Conservation (phyloP, 2,888 invertebrate species). For the Clitarchus hookeri region DNA sequence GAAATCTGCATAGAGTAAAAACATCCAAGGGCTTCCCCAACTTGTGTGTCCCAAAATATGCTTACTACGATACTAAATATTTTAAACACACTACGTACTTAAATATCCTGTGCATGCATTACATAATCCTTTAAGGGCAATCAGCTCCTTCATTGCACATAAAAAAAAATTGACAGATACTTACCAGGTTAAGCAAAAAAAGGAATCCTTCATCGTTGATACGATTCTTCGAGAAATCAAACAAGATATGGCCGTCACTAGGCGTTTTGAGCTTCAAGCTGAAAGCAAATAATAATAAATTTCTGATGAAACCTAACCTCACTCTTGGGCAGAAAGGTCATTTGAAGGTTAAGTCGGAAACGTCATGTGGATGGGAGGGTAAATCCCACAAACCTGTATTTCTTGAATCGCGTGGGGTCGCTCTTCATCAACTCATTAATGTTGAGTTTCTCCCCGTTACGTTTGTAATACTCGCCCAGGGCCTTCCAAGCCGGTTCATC, state of each 20-base stretch:
- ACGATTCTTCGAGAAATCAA: conserved; percentile 97
- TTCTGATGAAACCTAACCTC: conserved; percentile 26
- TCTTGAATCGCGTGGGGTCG: conserved; percentile 82
- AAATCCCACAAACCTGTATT: conserved; percentile 74
- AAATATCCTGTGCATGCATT: neutral
- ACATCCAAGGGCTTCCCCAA: too few relatives aligned
- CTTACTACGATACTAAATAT: too few relatives aligned
- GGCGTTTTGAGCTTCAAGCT: conserved; percentile 79
- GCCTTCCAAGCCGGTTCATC: conserved; percentile 74
- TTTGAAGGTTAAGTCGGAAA: conserved; percentile 34
- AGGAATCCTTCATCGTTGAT: conserved; percentile 76
- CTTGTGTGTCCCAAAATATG: too few relatives aligned
- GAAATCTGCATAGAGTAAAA: too few relatives aligned
- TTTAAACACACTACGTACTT: too few relatives aligned
- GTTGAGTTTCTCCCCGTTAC: conserved; percentile 73
- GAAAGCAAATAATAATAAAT: conserved; percentile 45
- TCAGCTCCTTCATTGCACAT: neutral
- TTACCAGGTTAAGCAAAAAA: conserved; percentile 80
- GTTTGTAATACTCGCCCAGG: conserved; percentile 74
- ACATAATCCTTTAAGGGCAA: neutral
- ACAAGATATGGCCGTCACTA: conserved; percentile 84
- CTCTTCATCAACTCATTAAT: conserved; percentile 81
- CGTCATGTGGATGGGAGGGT: neutral
- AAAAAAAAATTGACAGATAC: conserved; percentile 44
- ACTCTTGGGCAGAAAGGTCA: conserved; percentile 39